phyloP scores from a whole-genome alignment of 2,797 vertebrate genomes.

The Erethizon dorsatum region DNA sequence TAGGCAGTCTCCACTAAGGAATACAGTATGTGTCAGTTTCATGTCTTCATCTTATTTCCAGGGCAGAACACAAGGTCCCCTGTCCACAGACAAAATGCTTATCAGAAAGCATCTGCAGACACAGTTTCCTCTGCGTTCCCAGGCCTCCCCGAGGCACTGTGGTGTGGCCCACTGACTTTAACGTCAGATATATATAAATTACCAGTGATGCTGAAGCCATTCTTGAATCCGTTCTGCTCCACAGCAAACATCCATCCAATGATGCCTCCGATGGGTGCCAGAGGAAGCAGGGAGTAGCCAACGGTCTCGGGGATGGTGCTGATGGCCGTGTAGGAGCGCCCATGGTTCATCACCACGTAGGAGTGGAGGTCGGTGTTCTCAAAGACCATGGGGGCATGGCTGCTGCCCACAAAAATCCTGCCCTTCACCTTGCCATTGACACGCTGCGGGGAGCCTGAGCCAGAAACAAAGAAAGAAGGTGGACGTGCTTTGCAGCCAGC shows the following conservation, averaged over 20 bases:
- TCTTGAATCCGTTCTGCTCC: slow-evolving; percentile 95
- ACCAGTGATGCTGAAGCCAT: slow-evolving; percentile 98
- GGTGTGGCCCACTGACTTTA: rapidly evolving
- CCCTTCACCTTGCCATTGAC: slow-evolving; percentile 97
- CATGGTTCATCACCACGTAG: slow-evolving; percentile 97
- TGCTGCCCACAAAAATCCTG: slow-evolving; percentile 93
- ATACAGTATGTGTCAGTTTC: background rate
- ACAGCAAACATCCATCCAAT: slow-evolving; percentile 99
- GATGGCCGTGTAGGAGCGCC: slow-evolving; percentile 97
- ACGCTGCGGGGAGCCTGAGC: slow-evolving; percentile 95
- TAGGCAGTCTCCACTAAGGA: background rate
- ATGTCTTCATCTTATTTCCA: background rate
- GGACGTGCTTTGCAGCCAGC: background rate
- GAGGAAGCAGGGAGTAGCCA: slow-evolving; percentile 94
- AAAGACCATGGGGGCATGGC: slow-evolving; percentile 90
- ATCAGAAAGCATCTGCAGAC: background rate
- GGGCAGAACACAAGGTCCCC: background rate
- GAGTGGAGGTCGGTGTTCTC: slow-evolving; percentile 96
- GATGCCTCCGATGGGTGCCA: slow-evolving; percentile 94
- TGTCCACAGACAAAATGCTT: background rate
- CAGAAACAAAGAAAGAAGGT: slow-evolving; percentile 51
- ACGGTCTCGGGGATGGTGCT: slow-evolving; percentile 93
- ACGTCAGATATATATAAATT: slow-evolving; percentile 59
- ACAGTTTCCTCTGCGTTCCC: background rate
- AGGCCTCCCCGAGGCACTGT: background rate